phyloP scores from a whole-genome alignment of 2,888 invertebrate species.

The Eucriotettix oculatus region DNA sequence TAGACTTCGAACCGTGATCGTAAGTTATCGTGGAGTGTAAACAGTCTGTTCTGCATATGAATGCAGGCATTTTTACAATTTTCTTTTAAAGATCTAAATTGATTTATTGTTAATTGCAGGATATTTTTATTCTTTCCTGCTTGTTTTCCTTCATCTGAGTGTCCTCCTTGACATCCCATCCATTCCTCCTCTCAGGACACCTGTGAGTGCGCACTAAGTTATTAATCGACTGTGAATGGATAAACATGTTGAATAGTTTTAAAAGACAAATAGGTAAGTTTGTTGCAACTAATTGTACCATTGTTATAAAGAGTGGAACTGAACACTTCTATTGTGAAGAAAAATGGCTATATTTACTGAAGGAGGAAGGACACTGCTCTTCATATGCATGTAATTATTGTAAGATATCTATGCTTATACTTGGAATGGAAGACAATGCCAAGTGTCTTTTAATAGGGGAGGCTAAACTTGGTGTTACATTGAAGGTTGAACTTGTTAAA shows the following conservation, averaged over 20 bases:
- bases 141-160: neutral
- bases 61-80: neutral
- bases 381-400: conserved; percentile 13
- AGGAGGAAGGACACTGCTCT: conserved; percentile 2
- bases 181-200: conserved; percentile 9
- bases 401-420: conserved; percentile 13
- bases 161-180: conserved; percentile 1
- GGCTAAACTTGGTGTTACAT: conserved; percentile 12
- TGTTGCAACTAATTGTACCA: conserved; percentile 7
- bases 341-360: neutral
- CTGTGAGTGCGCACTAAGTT: neutral
- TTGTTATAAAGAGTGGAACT: conserved; percentile 2
- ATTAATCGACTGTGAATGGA: neutral
- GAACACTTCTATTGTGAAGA: neutral
- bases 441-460: conserved; percentile 14
- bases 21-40: no score
- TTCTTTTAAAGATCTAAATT: neutral
- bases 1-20: no score
- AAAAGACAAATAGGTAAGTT: conserved; percentile 9
- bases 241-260: neutral
- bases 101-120: neutral
- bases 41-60: no score
- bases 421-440: conserved; percentile 11
- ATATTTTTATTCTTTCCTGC: neutral
- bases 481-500: conserved; percentile 12